Conservation (phyloP, 2,888 invertebrate genomes). For the Trachelus stipa region DNA sequence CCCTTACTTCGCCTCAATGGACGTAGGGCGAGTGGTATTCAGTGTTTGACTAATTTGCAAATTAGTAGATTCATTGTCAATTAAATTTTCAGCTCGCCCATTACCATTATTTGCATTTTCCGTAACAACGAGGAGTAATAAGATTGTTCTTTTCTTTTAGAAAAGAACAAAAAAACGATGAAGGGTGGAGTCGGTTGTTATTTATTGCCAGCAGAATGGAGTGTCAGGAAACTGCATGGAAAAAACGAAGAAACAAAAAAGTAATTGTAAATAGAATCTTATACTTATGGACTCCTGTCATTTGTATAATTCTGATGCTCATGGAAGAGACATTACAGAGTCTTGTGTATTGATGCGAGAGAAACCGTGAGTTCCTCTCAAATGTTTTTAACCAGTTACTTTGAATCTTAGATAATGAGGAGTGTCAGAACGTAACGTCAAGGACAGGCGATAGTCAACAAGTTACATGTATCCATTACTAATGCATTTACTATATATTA, state of each 20-base stretch:
- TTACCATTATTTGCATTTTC: neutral
- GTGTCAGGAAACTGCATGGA: neutral
- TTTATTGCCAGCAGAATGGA: neutral
- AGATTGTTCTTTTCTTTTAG: neutral
- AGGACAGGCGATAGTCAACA: neutral
- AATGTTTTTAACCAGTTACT: neutral
- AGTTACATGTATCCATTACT: neutral
- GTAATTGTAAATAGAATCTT: neutral
- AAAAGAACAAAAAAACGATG: neutral
- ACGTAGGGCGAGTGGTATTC: neutral
- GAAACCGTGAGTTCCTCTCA: neutral
- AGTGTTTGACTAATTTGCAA: neutral
- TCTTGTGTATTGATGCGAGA: neutral
- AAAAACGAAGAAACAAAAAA: neutral
- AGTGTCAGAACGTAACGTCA: neutral
- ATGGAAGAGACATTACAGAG: neutral
- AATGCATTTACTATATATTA: neutral
- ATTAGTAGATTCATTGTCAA: neutral
- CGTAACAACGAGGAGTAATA: neutral
- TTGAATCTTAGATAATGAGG: neutral
- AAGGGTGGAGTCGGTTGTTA: neutral
- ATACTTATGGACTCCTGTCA: neutral
- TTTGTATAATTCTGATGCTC: neutral
- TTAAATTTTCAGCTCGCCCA: neutral
- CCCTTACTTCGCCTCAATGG: neutral